Percentiles rank a stretch among this genome's conserved stretches.
Evolutionary conservation across 2,888 invertebrate species (phyloP).

Genomic region (Alviniconcha strummeri): DNA sequence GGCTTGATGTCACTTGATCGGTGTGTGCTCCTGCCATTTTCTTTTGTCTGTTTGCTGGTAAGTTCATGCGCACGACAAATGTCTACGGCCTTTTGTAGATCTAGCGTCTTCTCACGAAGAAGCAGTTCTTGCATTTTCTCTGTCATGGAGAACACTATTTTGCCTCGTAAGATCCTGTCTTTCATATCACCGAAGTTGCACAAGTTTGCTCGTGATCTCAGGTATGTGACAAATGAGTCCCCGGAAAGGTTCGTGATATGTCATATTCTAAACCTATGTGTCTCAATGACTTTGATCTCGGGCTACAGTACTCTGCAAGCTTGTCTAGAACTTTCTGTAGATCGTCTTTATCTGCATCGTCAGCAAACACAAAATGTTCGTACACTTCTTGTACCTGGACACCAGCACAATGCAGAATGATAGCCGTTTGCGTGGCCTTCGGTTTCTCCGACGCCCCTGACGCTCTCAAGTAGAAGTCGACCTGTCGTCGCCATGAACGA

Average conservation of each 20-base stretch:
- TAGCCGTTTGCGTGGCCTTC: constrained; percentile 5
- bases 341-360: background rate
- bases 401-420: background rate
- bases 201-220: background rate
- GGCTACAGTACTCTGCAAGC: background rate
- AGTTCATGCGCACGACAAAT: constrained; percentile 7
- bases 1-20: too few relatives aligned
- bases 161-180: constrained; percentile 20
- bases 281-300: background rate
- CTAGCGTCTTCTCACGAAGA: background rate
- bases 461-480: background rate
- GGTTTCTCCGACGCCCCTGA: constrained; percentile 1
- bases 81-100: background rate
- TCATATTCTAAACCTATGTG: background rate
- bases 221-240: background rate
- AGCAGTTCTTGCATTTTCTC: background rate
- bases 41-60: background rate
- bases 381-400: background rate
- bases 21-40: background rate
- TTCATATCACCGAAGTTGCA: constrained; percentile 1
- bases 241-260: background rate
- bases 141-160: constrained; percentile 12
- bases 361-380: background rate
- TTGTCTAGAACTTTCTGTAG: background rate
- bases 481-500: background rate